Evolutionary conservation across 1,140 invertebrate species (phyloP).

Genomic region (Drosophila insularis): DNA sequence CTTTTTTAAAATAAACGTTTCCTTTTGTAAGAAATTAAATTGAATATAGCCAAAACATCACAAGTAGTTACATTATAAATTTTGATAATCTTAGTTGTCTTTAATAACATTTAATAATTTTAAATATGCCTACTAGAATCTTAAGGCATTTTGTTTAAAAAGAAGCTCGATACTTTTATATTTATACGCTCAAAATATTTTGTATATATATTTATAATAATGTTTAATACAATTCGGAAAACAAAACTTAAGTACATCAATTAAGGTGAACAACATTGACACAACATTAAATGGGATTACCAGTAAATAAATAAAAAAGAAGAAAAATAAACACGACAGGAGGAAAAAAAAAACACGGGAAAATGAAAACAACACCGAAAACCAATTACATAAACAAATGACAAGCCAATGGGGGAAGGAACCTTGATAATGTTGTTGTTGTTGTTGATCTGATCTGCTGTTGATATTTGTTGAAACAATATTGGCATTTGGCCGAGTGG

Average conservation of each 20-base stretch:
- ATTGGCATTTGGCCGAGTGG: conserved; percentile 53
- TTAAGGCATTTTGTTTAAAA: too few relatives aligned
- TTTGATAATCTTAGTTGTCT: too few relatives aligned
- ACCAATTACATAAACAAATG: conserved; percentile 79
- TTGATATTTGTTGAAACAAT: conserved; percentile 64
- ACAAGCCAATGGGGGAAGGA: conserved; percentile 3
- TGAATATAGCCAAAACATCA: too few relatives aligned
- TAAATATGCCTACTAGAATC: too few relatives aligned
- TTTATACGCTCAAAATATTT: background rate
- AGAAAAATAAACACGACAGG: conserved; percentile 28
- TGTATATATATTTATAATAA: background rate
- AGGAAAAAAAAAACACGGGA: conserved; percentile 42
- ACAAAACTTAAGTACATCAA: conserved; percentile 56
- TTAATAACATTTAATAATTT: too few relatives aligned
- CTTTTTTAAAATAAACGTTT: background rate
- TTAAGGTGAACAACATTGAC: conserved; percentile 65
- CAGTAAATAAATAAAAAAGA: conserved; percentile 1
- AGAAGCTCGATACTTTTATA: background rate
- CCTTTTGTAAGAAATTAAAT: too few relatives aligned
- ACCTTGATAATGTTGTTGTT: conserved; percentile 16
- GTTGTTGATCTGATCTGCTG: conserved; percentile 29
- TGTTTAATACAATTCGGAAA: background rate
- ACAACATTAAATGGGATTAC: conserved; percentile 46
- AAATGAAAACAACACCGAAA: conserved; percentile 53
- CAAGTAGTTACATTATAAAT: too few relatives aligned